Percentiles rank a stretch among this genome's conserved stretches.
phyloP scores from a whole-genome alignment of 1,140 invertebrate genomes.

The Antheraea pernyi region DNA sequence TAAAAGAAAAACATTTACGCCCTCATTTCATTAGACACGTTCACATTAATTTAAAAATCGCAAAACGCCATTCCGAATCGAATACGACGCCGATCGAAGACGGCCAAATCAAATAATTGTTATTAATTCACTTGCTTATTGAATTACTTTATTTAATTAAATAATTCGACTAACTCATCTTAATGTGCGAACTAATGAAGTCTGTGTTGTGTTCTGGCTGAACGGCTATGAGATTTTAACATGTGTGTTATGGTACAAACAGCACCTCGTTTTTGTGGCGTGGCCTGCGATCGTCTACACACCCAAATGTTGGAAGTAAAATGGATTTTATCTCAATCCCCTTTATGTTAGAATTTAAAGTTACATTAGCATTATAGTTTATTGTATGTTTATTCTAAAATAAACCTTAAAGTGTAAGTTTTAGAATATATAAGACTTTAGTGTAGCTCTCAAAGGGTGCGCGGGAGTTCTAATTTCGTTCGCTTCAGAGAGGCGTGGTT shows the following conservation, averaged over 20 bases:
- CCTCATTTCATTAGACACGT: constrained; percentile 22
- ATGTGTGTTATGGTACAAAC: constrained; percentile 50
- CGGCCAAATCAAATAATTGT: constrained; percentile 58
- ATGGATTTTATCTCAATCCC: constrained; percentile 21
- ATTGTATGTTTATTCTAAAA: constrained; percentile 5
- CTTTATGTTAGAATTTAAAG: constrained; percentile 23
- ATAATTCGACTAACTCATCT: constrained; percentile 73
- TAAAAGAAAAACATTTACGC: constrained; percentile 17
- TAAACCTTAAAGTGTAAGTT: constrained; percentile 12
- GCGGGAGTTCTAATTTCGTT: background rate
- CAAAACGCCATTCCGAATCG: constrained; percentile 30
- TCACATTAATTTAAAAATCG: constrained; percentile 29
- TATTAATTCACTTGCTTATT: constrained; percentile 75
- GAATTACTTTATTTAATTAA: constrained; percentile 75
- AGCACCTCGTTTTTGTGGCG: constrained; percentile 11
- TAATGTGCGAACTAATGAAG: constrained; percentile 78
- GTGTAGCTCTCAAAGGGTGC: background rate
- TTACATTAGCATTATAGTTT: background rate
- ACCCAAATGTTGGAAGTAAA: constrained; percentile 9
- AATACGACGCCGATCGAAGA: constrained; percentile 51
- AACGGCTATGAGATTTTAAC: constrained; percentile 43
- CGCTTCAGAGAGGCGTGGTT: constrained; percentile 49
- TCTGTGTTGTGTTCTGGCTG: constrained; percentile 70
- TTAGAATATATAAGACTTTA: constrained; percentile 4
- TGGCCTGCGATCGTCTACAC: background rate